Percentiles rank a stretch among this genome's conserved stretches.
phyloP scores from a whole-genome alignment of 2,113 vertebrate species.

The Hippocampus abdominalis region DNA sequence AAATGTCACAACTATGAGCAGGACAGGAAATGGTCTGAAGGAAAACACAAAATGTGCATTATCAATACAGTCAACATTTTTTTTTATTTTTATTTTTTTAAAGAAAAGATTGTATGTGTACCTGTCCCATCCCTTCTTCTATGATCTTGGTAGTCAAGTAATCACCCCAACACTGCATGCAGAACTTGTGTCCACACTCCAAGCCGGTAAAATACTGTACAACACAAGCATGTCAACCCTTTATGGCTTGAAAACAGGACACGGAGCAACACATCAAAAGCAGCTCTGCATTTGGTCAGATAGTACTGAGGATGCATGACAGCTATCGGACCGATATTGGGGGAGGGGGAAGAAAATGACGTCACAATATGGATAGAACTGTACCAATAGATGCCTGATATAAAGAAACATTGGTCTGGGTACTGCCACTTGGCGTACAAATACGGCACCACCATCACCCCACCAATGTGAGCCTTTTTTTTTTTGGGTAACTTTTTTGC shows the following conservation, averaged over 20 bases:
- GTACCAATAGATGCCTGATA: too few relatives aligned
- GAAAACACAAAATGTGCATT: constrained; percentile 31
- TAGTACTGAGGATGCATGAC: not conserved
- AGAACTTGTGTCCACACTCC: constrained; percentile 99
- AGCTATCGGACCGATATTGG: too few relatives aligned
- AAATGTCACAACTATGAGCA: constrained; percentile 99
- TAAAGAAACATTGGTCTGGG: too few relatives aligned
- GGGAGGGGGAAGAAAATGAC: too few relatives aligned
- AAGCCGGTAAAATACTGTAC: constrained; percentile 96
- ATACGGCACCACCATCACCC: too few relatives aligned
- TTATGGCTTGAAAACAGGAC: not conserved
- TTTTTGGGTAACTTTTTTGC: too few relatives aligned
- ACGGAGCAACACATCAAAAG: not conserved
- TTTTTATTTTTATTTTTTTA: not conserved
- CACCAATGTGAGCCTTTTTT: too few relatives aligned
- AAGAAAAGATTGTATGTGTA: constrained; percentile 52
- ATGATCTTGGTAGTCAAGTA: constrained; percentile 99
- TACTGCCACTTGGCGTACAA: too few relatives aligned
- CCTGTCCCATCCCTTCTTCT: constrained; percentile 99
- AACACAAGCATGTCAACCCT: not conserved
- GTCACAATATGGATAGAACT: too few relatives aligned
- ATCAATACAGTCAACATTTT: not conserved
- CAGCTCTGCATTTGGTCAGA: not conserved
- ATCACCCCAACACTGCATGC: constrained; percentile 99
- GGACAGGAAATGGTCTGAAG: constrained; percentile 96